A percentile compares a stretch with the other conserved stretches of the same genome.
Evolutionary conservation across 1,140 invertebrate species (phyloP).

Genomic region (Drosophila jambulina): DNA sequence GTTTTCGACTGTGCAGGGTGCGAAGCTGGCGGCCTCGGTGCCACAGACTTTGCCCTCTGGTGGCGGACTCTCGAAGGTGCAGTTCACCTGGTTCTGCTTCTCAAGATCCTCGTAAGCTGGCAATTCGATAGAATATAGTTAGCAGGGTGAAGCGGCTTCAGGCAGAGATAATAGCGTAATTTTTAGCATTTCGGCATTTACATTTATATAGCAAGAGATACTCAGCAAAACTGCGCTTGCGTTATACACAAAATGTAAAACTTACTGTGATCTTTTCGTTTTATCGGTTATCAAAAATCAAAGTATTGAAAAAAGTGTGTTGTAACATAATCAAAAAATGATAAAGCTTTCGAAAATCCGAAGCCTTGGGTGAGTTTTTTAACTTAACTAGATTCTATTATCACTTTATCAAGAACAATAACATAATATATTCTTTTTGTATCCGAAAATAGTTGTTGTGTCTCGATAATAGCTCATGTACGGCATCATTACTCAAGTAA

Average conservation of each 20-base stretch:
- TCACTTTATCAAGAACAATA: not conserved
- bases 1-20: constrained; percentile 88
- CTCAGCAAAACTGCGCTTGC: constrained; percentile 1
- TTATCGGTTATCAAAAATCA: constrained; percentile 52
- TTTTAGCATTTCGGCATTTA: not conserved
- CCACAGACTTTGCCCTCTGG: constrained; percentile 73
- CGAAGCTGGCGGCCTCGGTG: constrained; percentile 61
- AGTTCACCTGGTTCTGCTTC: constrained; percentile 79
- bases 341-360: constrained; percentile 2
- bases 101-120: constrained; percentile 78
- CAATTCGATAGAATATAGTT: not conserved
- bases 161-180: not conserved
- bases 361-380: not conserved
- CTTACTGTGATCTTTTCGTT: constrained; percentile 68
- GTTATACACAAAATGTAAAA: constrained; percentile 16
- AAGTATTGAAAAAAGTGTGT: constrained; percentile 31
- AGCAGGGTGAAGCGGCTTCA: not conserved
- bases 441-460: not conserved
- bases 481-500: not conserved
- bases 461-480: not conserved
- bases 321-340: constrained; percentile 6
- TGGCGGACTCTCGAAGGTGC: constrained; percentile 73
- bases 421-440: not conserved
- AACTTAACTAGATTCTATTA: not conserved
- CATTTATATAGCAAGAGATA: constrained; percentile 8